Base-by-base conservation (phyloP, 1,140 invertebrate species). In the Bombus waltoni region DNA sequence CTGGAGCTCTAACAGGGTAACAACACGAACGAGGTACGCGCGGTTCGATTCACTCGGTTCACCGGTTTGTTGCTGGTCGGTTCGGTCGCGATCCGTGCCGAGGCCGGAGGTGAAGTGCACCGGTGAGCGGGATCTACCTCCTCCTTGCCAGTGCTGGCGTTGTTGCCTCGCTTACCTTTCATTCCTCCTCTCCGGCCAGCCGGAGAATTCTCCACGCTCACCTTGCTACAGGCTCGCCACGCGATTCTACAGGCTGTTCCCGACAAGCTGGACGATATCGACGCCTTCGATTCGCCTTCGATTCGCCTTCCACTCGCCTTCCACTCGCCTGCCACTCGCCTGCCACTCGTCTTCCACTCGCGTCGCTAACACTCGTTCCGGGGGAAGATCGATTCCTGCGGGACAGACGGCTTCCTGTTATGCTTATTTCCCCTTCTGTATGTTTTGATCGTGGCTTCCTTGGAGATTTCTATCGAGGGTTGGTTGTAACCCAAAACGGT, bases 101-200 rank as follows among this genome's bases (percentile, higher is more conserved):
- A 93, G 90, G 90, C 88, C 88, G 88, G 85, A 93, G 90, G 89
- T 91, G 87, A 91, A 92, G 90, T 93, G 92, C 87, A 83, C 79
- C 85, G 86, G 92, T 92, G 89, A 93, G 90, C 92, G 92, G 92
- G 86, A 92, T 90, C 78, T 76, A 80, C 87, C 81, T 85, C 85
- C 83, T 79, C 72, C 80, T 79, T 62, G 62, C 35, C 40, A 47
- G 47, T 81, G 70, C 28, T 72, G 28, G 70, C 70, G 68, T 72
- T 72, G 70, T n/a, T 44, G 68, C 72, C 32, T 44, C 25, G 81
- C 32, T 75, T 53, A 73, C 76, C 85, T 87, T 83, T 87, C 77
- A 83, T 88, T 87, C 86, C 81, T 88, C 72, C 81, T 87, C 81
- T 81, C 66, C 57, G 47, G 66, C 74, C 40, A 79, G 84, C 87